Evolutionary conservation across 92 coral and sea anemone species (phyloP), one percentile per base, ranked within the genome.

Genomic region (Meandrina meandrites): DNA sequence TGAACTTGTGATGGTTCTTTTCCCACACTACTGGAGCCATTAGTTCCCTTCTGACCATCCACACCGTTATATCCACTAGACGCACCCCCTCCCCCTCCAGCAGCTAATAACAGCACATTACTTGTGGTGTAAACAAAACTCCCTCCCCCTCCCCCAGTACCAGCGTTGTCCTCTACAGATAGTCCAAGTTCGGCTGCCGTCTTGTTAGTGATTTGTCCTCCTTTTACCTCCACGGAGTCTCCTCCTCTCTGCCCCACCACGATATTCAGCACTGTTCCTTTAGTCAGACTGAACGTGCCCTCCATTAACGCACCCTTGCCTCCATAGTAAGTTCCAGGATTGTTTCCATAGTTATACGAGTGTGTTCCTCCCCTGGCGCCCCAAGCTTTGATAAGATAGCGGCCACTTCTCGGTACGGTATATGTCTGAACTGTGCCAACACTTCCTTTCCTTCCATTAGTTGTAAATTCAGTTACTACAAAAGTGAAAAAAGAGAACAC

Each of bases 71-170:
- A 91, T 3, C 94, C 94, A 2, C 71, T 56, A 22, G 94, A 88
- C 12, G 89, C 94, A 27, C 94, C 94, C 76, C 94, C 94, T 40
- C 94, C 94, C 79, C 94, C 94, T 79, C 94, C 94, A 58, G 94
- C 94, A 18, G 91, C 94, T 19, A 91, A 37, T 5, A 88, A 83
- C n/a, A 91, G 86, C 45, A 77, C 54, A 72, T 78, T 84, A 53
- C 48, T 75, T 79, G 84, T 3, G 1, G 84, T 84, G 32, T 91
- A 91, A n/a, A 91, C 94, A 80, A 91, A 91, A 80, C 90, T 83
- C 17, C 94, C 94, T 15, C 94, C 94, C 50, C 94, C 94, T 35
- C 94, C 94, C 48, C 94, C 94, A 18, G 94, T 91, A 22, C 94
- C 94, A 7, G 94, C 92, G n/a, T 89, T 70, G 54, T 89, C 92